Evolutionary conservation across 2,888 invertebrate genomes (phyloP).

Genomic region (Cephus spinipes): DNA sequence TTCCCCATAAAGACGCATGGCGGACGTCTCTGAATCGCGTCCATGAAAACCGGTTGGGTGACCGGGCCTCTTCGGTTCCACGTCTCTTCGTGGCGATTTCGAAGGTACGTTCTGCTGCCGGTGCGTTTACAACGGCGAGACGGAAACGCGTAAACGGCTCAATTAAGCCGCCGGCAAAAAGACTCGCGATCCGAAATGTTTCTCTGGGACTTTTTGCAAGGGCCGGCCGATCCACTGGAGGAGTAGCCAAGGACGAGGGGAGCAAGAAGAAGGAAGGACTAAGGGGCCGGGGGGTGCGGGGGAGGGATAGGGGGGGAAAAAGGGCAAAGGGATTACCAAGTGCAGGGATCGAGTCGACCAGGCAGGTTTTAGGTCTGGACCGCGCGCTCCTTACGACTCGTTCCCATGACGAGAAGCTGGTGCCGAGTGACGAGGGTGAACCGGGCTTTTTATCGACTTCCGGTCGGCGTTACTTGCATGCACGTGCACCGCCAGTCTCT

Average conservation of each 20-base stretch:
- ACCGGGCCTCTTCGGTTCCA: neutral
- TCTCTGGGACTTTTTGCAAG: neutral
- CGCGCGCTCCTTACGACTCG: conserved; percentile 44
- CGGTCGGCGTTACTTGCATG: conserved; percentile 63
- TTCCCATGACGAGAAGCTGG: conserved; percentile 65
- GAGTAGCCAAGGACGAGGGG: neutral
- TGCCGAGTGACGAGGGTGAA: conserved; percentile 66
- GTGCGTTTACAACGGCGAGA: neutral
- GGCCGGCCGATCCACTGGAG: neutral
- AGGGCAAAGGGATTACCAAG: neutral
- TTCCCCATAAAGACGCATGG: neutral
- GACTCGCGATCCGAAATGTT: neutral
- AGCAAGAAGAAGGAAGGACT: conserved; percentile 16
- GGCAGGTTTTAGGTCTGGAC: conserved; percentile 54
- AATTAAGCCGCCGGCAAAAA: neutral
- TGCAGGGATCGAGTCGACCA: conserved; percentile 35
- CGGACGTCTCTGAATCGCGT: neutral
- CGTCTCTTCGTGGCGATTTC: neutral
- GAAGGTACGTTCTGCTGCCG: neutral
- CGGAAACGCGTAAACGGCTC: neutral
- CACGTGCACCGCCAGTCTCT: conserved; percentile 45
- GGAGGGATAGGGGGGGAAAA: neutral
- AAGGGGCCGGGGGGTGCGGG: conserved; percentile 12
- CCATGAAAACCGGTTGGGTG: neutral
- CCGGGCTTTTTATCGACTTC: conserved; percentile 66